Conservation (phyloP, 2,797 vertebrate genomes). For the Rhinophrynus dorsalis region DNA sequence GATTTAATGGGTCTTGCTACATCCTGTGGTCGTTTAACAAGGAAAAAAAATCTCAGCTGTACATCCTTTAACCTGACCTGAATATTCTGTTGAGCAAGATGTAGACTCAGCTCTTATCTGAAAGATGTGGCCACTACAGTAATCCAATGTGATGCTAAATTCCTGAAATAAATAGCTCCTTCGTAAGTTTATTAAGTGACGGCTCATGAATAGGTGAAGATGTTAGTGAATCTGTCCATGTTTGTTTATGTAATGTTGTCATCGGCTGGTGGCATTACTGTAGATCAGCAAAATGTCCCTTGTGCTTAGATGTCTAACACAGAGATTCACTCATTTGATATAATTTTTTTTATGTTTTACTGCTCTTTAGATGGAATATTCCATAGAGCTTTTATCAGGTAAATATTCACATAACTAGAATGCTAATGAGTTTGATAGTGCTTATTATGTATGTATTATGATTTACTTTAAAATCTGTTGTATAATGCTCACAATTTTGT, state of each 20-base stretch:
- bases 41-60: slow-evolving; percentile 9
- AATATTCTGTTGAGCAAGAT: slow-evolving; percentile 31
- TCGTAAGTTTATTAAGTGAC: neutral
- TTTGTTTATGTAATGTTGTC: slow-evolving; percentile 11
- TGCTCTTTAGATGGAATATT: neutral
- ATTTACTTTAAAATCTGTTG: too few relatives aligned
- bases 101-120: slow-evolving; percentile 31
- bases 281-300: slow-evolving; percentile 26
- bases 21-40: slow-evolving; percentile 1
- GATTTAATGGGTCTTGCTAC: slow-evolving; percentile 1
- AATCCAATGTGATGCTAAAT: slow-evolving; percentile 28
- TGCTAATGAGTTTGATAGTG: too few relatives aligned
- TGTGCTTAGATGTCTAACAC: neutral
- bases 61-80: slow-evolving; percentile 31
- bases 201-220: neutral
- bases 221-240: slow-evolving; percentile 9
- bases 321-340: neutral
- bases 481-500: too few relatives aligned
- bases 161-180: slow-evolving; percentile 4
- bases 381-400: too few relatives aligned
- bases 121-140: slow-evolving; percentile 21
- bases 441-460: too few relatives aligned
- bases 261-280: neutral
- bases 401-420: too few relatives aligned
- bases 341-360: neutral